A percentile compares a stretch with the other conserved stretches of the same genome.
phyloP scores from a whole-genome alignment of 2,113 vertebrate species.

The Trogon melanurus region DNA sequence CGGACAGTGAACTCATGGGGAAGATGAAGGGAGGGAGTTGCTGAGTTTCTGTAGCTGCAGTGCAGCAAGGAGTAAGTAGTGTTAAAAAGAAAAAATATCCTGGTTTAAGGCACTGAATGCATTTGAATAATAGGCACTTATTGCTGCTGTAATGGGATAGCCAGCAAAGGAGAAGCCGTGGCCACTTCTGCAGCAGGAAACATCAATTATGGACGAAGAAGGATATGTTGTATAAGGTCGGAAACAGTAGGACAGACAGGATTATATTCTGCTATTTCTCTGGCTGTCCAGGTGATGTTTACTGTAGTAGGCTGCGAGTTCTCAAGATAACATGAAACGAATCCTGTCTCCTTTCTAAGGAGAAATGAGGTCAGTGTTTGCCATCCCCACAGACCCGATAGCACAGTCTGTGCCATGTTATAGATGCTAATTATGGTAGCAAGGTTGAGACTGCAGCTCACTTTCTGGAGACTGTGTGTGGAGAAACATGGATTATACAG shows the following conservation, averaged over 20 bases:
- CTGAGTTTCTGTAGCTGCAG: not conserved
- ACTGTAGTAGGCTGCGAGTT: not conserved
- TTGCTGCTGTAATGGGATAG: not conserved
- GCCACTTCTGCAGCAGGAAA: not conserved
- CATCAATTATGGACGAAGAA: conserved; percentile 14
- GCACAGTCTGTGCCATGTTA: not conserved
- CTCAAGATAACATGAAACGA: not conserved
- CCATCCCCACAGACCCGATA: not conserved
- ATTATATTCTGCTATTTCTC: not conserved
- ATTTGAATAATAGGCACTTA: not conserved
- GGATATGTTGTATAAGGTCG: not conserved
- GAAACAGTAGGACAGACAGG: not conserved
- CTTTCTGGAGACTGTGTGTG: not conserved
- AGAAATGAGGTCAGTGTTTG: not conserved
- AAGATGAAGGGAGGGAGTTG: not conserved
- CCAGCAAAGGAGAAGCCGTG: not conserved
- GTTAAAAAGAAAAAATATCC: not conserved
- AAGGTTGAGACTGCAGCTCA: not conserved
- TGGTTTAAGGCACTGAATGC: not conserved
- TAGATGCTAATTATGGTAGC: not conserved
- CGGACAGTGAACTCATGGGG: not conserved
- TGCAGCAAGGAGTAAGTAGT: not conserved
- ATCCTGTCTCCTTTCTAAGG: not conserved
- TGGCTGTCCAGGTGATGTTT: not conserved
- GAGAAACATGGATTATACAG: not conserved